These are phyloP conservation scores for Poeciliopsis presidionis DNA, from an alignment of 2,797 vertebrate species.

Conservation along the genomic window DNA sequence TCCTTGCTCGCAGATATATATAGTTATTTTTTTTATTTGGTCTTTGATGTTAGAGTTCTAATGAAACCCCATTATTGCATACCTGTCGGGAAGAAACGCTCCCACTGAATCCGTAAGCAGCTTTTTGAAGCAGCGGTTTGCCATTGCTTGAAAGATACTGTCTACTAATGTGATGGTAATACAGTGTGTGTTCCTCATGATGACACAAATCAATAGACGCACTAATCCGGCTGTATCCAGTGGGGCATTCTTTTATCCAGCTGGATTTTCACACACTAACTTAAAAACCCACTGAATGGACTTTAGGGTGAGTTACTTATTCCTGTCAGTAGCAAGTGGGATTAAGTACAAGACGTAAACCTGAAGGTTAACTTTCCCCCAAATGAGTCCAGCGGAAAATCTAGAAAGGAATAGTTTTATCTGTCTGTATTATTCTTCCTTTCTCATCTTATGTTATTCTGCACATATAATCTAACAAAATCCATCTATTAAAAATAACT, in stretches of 20 bases:
- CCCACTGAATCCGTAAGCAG: constrained; percentile 67
- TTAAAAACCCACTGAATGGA: constrained; percentile 76
- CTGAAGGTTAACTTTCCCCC: constrained; percentile 65
- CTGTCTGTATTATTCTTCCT: constrained; percentile 10
- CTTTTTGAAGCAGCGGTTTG: constrained; percentile 60
- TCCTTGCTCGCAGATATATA: constrained; percentile 4
- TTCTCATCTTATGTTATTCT: not conserved
- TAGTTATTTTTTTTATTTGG: constrained; percentile 22
- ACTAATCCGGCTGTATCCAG: constrained; percentile 81
- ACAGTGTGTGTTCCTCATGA: constrained; percentile 73
- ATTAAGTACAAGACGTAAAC: constrained; percentile 77
- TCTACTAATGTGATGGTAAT: constrained; percentile 78
- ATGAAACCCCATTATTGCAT: constrained; percentile 61
- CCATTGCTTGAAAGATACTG: constrained; percentile 66
- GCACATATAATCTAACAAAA: too few species aligned
- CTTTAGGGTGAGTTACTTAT: constrained; percentile 74
- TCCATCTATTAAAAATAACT: too few species aligned
- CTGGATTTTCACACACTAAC: constrained; percentile 78
- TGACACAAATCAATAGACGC: constrained; percentile 83
- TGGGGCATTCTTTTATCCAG: constrained; percentile 77
- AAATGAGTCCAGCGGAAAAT: constrained; percentile 47
- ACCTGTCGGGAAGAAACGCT: constrained; percentile 67
- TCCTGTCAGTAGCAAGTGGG: constrained; percentile 74
- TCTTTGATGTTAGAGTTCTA: constrained; percentile 64
- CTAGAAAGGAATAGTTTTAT: constrained; percentile 33